Evolutionary conservation across 2,113 vertebrate species (phyloP).

Genomic region (Bombycilla garrulus): DNA sequence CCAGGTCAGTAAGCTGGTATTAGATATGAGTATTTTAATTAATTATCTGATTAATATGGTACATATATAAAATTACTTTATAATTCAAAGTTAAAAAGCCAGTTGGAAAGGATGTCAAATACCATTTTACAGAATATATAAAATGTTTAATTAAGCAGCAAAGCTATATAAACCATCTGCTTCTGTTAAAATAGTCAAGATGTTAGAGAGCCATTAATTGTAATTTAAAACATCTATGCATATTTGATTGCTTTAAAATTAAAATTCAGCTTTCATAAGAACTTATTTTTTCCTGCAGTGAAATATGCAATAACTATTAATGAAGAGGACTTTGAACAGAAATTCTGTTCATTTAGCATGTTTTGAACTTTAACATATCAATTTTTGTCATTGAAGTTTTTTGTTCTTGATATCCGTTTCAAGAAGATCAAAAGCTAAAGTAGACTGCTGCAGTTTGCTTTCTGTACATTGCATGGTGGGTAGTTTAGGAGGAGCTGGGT

Average conservation of each 20-base stretch:
- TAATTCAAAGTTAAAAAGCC: background rate
- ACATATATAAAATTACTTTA: background rate
- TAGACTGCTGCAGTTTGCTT: background rate
- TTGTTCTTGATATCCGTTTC: background rate
- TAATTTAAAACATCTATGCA: conserved; percentile 11
- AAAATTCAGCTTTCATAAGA: background rate
- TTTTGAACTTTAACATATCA: background rate
- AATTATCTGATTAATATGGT: background rate
- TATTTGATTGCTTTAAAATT: conserved; percentile 48
- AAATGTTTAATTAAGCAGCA: conserved; percentile 49
- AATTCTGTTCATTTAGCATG: background rate
- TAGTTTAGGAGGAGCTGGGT: background rate
- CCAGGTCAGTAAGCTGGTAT: background rate
- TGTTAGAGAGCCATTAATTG: conserved; percentile 11
- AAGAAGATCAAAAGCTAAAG: background rate
- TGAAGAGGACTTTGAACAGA: background rate
- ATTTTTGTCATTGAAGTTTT: background rate
- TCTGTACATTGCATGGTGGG: background rate
- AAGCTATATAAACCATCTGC: conserved; percentile 42
- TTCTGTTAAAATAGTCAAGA: conserved; percentile 44
- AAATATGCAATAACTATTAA: conserved; percentile 7
- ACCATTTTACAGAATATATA: background rate
- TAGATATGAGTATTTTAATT: background rate
- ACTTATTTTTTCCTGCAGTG: background rate
- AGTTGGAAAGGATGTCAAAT: background rate